Evolutionary conservation across 2,888 invertebrate species (phyloP), one percentile per base, ranked within the genome.

Genomic region (Drosophila histrio): DNA sequence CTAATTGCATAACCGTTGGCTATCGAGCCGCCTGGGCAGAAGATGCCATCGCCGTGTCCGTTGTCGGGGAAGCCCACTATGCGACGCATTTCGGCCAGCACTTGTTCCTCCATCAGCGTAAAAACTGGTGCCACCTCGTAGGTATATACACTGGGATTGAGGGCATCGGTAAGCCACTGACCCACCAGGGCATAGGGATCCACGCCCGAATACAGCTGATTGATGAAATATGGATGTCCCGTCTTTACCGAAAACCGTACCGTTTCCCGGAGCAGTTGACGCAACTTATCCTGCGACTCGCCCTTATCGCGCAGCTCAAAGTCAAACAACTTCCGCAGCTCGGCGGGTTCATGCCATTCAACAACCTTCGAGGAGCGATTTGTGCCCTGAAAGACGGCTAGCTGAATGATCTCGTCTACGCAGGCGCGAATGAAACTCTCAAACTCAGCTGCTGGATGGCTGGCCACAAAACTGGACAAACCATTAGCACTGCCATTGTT

Each of bases 1-100:
- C 96, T 97, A 61, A 98, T 96, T n/a, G 96, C 97, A 85, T 97
- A 97, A 52, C 97, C 97, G 90, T 98, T 98, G 4, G 97, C 95
- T 84, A 97, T 95, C 0, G 97, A 97, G 0, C 98, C 98, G 32
- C 98, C 97, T 0, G 97, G 97, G 88, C 96, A 96, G 91, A 97
- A 97, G 61, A 97, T 96, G 0, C 97, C 97, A 89, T 97, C 97
- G 0, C 97, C 97, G 21, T 77, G 69, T 0, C 95, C 96, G 0
- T 95, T 95, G 50, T 94, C 92, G 21, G 93, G 92, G 93, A 95
- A 97, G 0, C 97, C 97, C 26, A 97, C 94, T 47, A 96, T 94
- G 41, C 92, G 92, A 50, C 97, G 93, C 96, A 97, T 97, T 89
- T 96, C 96, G 8, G 92, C 92, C 22, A 97, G 92, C 0, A 97